Evolutionary conservation across 2,113 vertebrate genomes (phyloP).

Genomic region (Sula dactylatra): DNA sequence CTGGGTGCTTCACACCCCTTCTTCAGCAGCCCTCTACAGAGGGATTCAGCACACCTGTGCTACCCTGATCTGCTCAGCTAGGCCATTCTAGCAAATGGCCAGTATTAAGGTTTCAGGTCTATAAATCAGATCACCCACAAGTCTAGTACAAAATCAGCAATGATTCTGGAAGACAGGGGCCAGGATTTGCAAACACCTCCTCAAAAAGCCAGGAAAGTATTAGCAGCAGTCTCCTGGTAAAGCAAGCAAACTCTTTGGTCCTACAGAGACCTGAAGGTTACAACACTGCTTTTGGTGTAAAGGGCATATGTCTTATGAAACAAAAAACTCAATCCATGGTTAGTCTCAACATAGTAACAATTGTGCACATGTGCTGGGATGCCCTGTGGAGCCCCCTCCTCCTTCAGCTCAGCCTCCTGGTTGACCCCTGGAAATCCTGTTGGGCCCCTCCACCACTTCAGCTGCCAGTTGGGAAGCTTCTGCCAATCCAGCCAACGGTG

Average conservation of each 20-base stretch:
- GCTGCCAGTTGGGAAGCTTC: neutral
- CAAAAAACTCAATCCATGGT: too few species aligned
- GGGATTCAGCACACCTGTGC: neutral
- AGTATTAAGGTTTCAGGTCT: neutral
- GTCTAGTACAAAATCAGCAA: neutral
- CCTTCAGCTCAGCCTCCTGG: neutral
- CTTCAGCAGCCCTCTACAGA: neutral
- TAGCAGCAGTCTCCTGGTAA: neutral
- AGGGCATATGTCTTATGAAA: too few species aligned
- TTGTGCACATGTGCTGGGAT: fast-evolving
- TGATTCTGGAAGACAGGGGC: neutral
- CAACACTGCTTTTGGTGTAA: neutral
- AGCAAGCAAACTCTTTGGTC: neutral
- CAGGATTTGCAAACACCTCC: neutral
- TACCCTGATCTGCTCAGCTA: neutral
- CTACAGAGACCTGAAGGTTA: neutral
- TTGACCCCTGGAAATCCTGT: neutral
- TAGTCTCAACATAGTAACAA: neutral
- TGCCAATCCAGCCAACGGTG: neutral
- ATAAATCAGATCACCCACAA: neutral
- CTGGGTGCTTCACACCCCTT: neutral
- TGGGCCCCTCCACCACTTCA: neutral
- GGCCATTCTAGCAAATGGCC: neutral
- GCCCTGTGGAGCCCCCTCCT: neutral
- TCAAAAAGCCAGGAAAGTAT: neutral